Conservation (phyloP, 1,140 invertebrate species). For the Druon quercuslanigerum region DNA sequence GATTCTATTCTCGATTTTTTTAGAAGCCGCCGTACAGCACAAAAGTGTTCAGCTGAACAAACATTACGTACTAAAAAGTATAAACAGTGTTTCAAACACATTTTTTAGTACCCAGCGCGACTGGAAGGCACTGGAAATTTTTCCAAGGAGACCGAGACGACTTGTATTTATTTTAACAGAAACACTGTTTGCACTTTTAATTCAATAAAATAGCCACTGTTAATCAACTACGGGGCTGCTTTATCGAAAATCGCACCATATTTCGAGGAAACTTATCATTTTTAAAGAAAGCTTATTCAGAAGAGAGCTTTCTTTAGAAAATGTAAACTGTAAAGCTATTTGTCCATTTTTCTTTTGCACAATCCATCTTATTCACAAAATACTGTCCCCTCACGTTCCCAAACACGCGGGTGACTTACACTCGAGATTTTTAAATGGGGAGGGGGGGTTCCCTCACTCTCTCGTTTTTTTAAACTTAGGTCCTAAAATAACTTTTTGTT, state of each 20-base stretch:
- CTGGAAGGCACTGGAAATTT: background rate
- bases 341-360: constrained; percentile 46
- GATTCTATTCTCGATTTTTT: background rate
- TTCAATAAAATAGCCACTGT: constrained; percentile 5
- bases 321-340: constrained; percentile 63
- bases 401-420: background rate
- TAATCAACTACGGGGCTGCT: background rate
- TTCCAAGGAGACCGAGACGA: background rate
- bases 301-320: constrained; percentile 47
- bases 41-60: background rate
- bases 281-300: background rate
- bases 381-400: constrained; percentile 37
- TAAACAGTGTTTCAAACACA: constrained; percentile 49
- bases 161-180: background rate
- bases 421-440: constrained; percentile 25
- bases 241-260: background rate
- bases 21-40: background rate
- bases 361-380: constrained; percentile 35
- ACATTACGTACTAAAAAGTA: constrained; percentile 29
- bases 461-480: constrained; percentile 43
- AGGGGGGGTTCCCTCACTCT: constrained; percentile 18
- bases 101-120: constrained; percentile 3
- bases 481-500: constrained; percentile 60
- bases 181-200: constrained; percentile 7
- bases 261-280: background rate